Evolutionary conservation across 1,140 invertebrate species (phyloP).

Genomic region (Notospermus geniculatus): DNA sequence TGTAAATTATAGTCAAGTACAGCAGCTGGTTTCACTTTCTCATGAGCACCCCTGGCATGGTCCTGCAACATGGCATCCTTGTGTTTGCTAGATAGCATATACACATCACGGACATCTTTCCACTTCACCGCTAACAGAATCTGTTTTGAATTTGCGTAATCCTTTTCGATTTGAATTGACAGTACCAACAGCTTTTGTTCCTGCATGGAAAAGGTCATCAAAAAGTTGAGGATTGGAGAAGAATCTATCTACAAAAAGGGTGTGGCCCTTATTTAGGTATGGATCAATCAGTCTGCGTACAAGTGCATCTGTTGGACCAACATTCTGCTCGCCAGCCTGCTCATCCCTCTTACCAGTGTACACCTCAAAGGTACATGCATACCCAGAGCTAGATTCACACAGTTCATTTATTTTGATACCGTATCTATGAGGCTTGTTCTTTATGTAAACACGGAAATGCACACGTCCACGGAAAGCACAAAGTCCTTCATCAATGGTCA

Average conservation of each 20-base stretch:
- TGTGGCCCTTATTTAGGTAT: slow-evolving; percentile 9
- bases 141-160: neutral
- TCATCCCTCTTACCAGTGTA: neutral
- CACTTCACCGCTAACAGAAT: neutral
- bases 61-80: too few species aligned
- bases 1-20: neutral
- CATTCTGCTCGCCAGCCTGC: neutral
- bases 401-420: slow-evolving; percentile 52
- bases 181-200: slow-evolving; percentile 17
- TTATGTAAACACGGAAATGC: slow-evolving; percentile 53
- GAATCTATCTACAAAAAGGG: slow-evolving; percentile 23
- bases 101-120: neutral
- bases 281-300: slow-evolving; percentile 9
- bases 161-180: neutral
- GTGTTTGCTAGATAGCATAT: neutral
- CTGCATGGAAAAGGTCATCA: slow-evolving; percentile 9
- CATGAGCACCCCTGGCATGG: neutral
- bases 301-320: slow-evolving; percentile 8
- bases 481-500: slow-evolving; percentile 52
- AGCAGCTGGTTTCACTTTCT: neutral
- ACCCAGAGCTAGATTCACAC: slow-evolving; percentile 21
- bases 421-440: slow-evolving; percentile 53
- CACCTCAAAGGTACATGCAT: slow-evolving; percentile 7
- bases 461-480: slow-evolving; percentile 53
- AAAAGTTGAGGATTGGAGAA: slow-evolving; percentile 17